Conservation (phyloP, 2,113 vertebrate genomes). For the Tragelaphus imberbis region DNA sequence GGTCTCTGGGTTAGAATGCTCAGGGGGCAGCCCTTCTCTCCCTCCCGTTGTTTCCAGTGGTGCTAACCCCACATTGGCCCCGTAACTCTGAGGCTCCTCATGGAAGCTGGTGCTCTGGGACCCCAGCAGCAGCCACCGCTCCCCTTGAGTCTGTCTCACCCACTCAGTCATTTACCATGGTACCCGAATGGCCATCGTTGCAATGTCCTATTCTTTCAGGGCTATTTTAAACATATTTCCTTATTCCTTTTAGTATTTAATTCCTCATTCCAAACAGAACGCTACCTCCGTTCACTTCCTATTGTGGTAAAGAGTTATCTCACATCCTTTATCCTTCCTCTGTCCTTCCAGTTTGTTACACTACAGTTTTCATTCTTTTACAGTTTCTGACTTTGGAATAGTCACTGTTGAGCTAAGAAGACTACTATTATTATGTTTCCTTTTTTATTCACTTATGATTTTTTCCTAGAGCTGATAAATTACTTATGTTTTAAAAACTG, state of each 20-base stretch:
- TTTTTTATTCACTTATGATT: background rate
- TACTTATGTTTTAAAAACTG: background rate
- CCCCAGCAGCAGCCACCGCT: background rate
- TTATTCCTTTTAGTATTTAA: background rate
- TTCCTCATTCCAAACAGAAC: background rate
- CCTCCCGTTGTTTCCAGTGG: background rate
- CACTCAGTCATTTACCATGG: background rate
- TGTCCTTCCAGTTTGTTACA: background rate
- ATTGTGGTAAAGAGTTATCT: background rate
- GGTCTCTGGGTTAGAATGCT: background rate
- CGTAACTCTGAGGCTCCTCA: background rate
- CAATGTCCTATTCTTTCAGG: background rate
- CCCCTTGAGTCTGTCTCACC: background rate
- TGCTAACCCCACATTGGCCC: rapidly evolving
- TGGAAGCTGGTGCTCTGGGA: background rate
- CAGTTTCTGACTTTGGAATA: background rate
- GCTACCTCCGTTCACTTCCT: background rate
- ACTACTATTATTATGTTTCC: background rate
- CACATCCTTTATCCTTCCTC: background rate
- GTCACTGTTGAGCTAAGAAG: background rate
- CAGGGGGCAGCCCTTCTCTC: background rate
- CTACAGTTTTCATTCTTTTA: background rate
- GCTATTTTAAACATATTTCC: background rate
- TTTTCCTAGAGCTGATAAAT: background rate
- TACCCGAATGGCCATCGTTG: background rate